Evolutionary conservation across 2,113 vertebrate species (phyloP).

Genomic region (Erythrolamprus reginae): DNA sequence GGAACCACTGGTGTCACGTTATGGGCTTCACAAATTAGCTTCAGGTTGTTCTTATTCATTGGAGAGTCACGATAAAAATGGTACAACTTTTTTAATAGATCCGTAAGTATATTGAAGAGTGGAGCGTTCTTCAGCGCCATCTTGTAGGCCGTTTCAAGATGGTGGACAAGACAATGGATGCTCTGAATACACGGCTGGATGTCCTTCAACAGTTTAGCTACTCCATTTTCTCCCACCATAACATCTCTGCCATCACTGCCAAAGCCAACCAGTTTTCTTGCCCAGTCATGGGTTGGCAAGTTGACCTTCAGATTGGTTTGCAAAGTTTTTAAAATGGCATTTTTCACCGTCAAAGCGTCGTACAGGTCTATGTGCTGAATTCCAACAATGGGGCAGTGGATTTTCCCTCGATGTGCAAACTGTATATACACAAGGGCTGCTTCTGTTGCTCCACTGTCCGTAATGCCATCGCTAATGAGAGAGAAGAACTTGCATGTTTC

Average conservation of each 20-base stretch:
- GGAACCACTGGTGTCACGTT: constrained; percentile 50
- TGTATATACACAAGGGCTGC: constrained; percentile 48
- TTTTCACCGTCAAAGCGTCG: constrained; percentile 43
- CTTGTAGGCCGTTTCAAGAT: constrained; percentile 49
- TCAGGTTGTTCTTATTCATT: constrained; percentile 45
- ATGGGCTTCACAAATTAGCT: constrained; percentile 36
- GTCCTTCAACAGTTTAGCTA: constrained; percentile 52
- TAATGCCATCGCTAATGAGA: constrained; percentile 46
- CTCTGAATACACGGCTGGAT: constrained; percentile 57
- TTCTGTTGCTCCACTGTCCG: constrained; percentile 1
- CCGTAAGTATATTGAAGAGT: constrained; percentile 29
- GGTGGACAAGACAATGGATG: constrained; percentile 51
- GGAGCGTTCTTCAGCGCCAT: constrained; percentile 37
- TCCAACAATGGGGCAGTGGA: constrained; percentile 57
- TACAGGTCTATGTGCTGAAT: constrained; percentile 37
- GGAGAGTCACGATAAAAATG: constrained; percentile 53
- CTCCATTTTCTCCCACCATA: constrained; percentile 4
- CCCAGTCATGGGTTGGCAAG: constrained; percentile 52
- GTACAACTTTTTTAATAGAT: constrained; percentile 38
- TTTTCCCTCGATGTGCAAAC: constrained; percentile 54
- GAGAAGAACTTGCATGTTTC: constrained; percentile 65
- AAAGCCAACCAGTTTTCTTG: constrained; percentile 60
- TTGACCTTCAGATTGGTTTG: constrained; percentile 57
- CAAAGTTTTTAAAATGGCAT: constrained; percentile 52
- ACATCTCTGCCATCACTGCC: constrained; percentile 35